Conservation (phyloP, 2,888 invertebrate genomes). For the Agriotes lineatus region DNA sequence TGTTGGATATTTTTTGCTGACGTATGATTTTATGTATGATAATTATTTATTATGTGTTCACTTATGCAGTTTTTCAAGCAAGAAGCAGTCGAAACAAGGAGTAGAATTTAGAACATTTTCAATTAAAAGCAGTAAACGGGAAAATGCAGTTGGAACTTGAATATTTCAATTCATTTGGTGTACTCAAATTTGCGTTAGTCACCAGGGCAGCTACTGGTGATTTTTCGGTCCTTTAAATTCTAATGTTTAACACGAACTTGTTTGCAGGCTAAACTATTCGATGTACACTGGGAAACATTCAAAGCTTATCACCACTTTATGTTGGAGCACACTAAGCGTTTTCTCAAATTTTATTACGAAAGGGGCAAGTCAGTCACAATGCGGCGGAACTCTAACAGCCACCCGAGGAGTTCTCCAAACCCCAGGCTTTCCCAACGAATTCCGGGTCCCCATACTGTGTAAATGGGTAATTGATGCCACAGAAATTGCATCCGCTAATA, state of each 20-base stretch:
- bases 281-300: neutral
- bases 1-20: too few relatives aligned
- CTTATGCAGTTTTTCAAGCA: too few relatives aligned
- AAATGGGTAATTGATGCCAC: slow-evolving; percentile 90
- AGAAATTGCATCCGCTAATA: slow-evolving; percentile 66
- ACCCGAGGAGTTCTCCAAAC: slow-evolving; percentile 82
- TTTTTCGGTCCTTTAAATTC: too few relatives aligned
- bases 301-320: neutral
- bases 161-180: too few relatives aligned
- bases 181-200: too few relatives aligned
- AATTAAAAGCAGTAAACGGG: too few relatives aligned
- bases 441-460: slow-evolving; percentile 84
- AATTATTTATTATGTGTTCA: too few relatives aligned
- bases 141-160: too few relatives aligned
- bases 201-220: too few relatives aligned
- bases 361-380: slow-evolving; percentile 61
- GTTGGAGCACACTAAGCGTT: neutral
- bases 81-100: too few relatives aligned
- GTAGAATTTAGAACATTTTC: too few relatives aligned
- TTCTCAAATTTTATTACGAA: neutral
- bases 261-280: neutral
- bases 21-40: too few relatives aligned
- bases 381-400: slow-evolving; percentile 76
- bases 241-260: neutral
- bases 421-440: slow-evolving; percentile 86